Conservation (phyloP, 2,888 invertebrate genomes). For the Hemithea aestivaria region DNA sequence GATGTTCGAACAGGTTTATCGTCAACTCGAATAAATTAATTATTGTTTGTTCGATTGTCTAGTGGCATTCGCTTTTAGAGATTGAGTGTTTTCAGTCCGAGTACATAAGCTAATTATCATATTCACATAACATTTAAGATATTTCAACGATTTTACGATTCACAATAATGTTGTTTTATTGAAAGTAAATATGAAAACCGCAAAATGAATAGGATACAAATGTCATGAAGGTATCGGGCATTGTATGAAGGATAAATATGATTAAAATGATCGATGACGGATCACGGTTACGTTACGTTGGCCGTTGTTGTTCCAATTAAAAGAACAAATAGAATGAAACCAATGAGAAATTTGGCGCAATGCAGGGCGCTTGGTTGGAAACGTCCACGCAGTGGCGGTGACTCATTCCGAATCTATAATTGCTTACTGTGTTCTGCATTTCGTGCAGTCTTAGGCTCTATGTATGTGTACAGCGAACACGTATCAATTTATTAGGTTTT, state of each 20-base stretch:
- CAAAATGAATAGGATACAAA: no score
- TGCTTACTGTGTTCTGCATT: slow-evolving; percentile 47
- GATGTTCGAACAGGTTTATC: slow-evolving; percentile 64
- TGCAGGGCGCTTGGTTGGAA: slow-evolving; percentile 66
- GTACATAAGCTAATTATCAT: neutral
- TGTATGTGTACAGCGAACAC: no score
- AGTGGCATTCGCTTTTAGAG: neutral
- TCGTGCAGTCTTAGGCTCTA: slow-evolving; percentile 31
- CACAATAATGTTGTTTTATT: slow-evolving; percentile 1
- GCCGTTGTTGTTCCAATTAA: slow-evolving; percentile 53
- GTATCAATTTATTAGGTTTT: no score
- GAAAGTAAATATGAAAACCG: slow-evolving; percentile 7
- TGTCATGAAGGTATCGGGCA: neutral
- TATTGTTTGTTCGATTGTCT: neutral
- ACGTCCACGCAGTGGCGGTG: slow-evolving; percentile 57
- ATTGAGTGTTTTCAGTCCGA: neutral
- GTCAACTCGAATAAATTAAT: slow-evolving; percentile 45
- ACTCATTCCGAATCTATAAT: slow-evolving; percentile 62
- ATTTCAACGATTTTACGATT: slow-evolving; percentile 24
- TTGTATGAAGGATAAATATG: neutral
- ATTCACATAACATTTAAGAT: slow-evolving; percentile 11
- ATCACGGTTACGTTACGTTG: slow-evolving; percentile 31
- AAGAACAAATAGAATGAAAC: slow-evolving; percentile 61
- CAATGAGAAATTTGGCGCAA: slow-evolving; percentile 69
- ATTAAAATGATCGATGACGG: slow-evolving; percentile 29